phyloP scores from a whole-genome alignment of 92 coral and sea anemone species.

The Montipora capitata region DNA sequence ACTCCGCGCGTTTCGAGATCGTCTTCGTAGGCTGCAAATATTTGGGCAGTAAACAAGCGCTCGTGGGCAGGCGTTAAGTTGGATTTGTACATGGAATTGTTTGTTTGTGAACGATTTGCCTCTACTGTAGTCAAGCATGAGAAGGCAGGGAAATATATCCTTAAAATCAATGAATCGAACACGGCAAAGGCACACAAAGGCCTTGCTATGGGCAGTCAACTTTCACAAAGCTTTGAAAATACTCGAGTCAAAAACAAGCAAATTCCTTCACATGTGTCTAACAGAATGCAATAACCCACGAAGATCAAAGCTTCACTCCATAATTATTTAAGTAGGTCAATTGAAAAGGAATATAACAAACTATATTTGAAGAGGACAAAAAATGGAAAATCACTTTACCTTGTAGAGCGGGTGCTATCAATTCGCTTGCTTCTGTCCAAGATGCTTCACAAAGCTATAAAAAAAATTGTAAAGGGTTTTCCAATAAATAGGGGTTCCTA shows the following conservation, averaged over 20 bases:
- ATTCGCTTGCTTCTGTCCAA: constrained; percentile 38
- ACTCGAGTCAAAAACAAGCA: constrained; percentile 6
- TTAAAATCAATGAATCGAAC: constrained; percentile 27
- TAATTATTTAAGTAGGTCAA: constrained; percentile 42
- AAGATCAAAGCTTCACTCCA: constrained; percentile 5
- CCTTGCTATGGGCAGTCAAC: background rate
- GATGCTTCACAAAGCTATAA: constrained; percentile 55
- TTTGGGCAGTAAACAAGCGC: constrained; percentile 40
- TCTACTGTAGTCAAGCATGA: constrained; percentile 48
- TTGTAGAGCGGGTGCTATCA: constrained; percentile 27
- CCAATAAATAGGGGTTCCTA: constrained; percentile 88
- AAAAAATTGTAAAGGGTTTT: constrained; percentile 62
- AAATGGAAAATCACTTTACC: constrained; percentile 42
- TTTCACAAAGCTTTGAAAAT: constrained; percentile 6
- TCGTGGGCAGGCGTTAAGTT: constrained; percentile 47
- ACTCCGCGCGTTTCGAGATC: background rate
- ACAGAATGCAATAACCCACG: background rate
- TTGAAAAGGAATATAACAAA: constrained; percentile 40
- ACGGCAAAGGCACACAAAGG: background rate
- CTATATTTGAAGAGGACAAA: constrained; percentile 41
- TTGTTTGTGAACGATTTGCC: constrained; percentile 52
- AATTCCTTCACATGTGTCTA: constrained; percentile 51
- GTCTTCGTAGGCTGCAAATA: constrained; percentile 3
- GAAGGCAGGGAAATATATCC: constrained; percentile 35
- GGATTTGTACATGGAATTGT: constrained; percentile 61